Evolutionary conservation across 2,113 vertebrate species (phyloP).

Genomic region (Cyprinus carpio): DNA sequence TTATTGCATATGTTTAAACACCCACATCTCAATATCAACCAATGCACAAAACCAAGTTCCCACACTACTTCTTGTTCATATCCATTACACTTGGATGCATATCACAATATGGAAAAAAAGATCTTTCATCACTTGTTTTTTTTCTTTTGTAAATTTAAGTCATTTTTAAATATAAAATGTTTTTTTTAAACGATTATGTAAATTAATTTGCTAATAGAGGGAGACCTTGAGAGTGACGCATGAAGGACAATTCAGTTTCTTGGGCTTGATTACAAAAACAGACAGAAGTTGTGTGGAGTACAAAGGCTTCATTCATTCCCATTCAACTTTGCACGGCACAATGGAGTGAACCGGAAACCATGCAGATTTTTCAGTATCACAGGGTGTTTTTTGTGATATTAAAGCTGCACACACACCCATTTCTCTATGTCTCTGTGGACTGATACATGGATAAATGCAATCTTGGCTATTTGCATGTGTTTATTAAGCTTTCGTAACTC

Average conservation of each 20-base stretch:
- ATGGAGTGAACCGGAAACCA: slow-evolving; percentile 8
- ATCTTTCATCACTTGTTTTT: neutral
- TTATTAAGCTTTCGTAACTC: neutral
- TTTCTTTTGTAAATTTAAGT: neutral
- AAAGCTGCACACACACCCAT: neutral
- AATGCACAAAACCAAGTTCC: neutral
- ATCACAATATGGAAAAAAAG: neutral
- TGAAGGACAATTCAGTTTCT: slow-evolving; percentile 3
- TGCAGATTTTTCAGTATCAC: neutral
- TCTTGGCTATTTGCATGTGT: neutral
- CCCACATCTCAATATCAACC: neutral
- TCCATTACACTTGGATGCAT: neutral
- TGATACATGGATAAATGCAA: neutral
- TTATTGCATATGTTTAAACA: too few relatives aligned
- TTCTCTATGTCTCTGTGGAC: neutral
- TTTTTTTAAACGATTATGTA: neutral
- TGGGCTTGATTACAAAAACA: neutral
- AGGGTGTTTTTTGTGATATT: neutral
- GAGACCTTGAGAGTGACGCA: neutral
- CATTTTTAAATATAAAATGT: neutral
- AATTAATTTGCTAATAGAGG: neutral
- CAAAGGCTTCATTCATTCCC: slow-evolving; percentile 19
- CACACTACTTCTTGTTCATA: neutral
- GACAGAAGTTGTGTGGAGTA: neutral
- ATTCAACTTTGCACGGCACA: neutral